Base-by-base conservation (phyloP, 2,888 invertebrate species). In the Endomychus coccineus region DNA sequence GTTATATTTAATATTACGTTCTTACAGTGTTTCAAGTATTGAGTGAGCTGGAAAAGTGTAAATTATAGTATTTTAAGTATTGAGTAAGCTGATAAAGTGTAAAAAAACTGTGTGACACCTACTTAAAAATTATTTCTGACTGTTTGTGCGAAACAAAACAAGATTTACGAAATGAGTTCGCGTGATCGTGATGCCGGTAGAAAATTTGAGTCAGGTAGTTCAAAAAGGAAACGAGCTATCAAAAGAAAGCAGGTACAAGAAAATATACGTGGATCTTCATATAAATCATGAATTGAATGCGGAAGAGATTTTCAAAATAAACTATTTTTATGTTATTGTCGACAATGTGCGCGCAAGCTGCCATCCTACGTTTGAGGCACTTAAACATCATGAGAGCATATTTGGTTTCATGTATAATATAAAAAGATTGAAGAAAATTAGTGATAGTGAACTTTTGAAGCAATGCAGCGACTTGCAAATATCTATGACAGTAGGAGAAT, bases 141-240 rank as follows among this genome's bases (percentile, higher is more conserved):
- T 19, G 31, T 31, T 31, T 31, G 31, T 31, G 31, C 31, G 17
- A 31, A 31, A 31, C 6, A 19, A 31, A 36, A 36, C 25, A 36
- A 36, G n/a, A 36, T 36, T 35, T 35, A 16, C 14, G 35, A 35
- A 28, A 35, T 35, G 10, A 35, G 35, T 35, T 35, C 35, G 28
- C 35, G 28, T 28, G 35, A 35, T 35, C 28, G n/a, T 35, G 35
- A 35, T 34, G 34, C 27, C 16, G 34, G 16, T 27, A 27, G 34
- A 27, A 35, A 35, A 28, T 35, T 36, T 36, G 36, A 36, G 30
- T 36, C 36, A 9, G 25, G 36, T 36, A 36, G 36, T 31, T 36
- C 25, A 36, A 35, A 35, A 35, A 35, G 28, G 21, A 35, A 35
- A 35, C 35, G 35, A 35, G 28, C 28, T 35, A 35, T 28, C 35